Base-by-base conservation (phyloP, 1,140 invertebrate genomes). In the Tribolium castaneum region DNA sequence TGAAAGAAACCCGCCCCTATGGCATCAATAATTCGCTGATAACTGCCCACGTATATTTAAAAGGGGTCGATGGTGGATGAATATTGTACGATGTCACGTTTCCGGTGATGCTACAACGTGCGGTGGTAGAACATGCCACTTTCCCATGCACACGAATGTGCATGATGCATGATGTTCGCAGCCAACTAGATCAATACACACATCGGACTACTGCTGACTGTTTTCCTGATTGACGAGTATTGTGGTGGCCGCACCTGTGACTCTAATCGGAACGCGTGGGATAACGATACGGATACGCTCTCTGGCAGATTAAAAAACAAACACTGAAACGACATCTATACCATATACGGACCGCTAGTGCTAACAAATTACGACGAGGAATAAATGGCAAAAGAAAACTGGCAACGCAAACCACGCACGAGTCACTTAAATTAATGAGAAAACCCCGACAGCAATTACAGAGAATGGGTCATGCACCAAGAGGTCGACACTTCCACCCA, bases 171-270 rank as follows among this genome's bases (percentile, higher is more conserved):
- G 59, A 66, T 35, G 59, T 66, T 66, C 59, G 59, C 59, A 66
- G 59, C 59, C 59, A 66, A 66, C 59, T 66, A 66, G 59, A 66
- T 66, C 59, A 66, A 66, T 66, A 66, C 59, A 66, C 59, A 66
- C 59, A 66, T 66, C 59, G 59, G 51, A 66, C 59, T 66, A 66
- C 25, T 66, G 59, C 59, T 66, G 59, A 66, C 59, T 66, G 59
- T 25, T 59, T 59, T n/a, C 14, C 59, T 66, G 59, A 66, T 66
- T 66, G 59, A 66, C 59, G 59, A 66, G 59, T 22, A 66, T 66
- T 66, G 59, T 66, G 59, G 59, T 66, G 30, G 30, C 59, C 59
- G 59, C 59, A 66, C 59, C 59, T 66, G 59, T 35, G 59, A 66
- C 59, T 66, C 30, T 66, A 35, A 35, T 35, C 10, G 30, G 59